Conservation (phyloP, 2,888 invertebrate species). For the Timema podura region DNA sequence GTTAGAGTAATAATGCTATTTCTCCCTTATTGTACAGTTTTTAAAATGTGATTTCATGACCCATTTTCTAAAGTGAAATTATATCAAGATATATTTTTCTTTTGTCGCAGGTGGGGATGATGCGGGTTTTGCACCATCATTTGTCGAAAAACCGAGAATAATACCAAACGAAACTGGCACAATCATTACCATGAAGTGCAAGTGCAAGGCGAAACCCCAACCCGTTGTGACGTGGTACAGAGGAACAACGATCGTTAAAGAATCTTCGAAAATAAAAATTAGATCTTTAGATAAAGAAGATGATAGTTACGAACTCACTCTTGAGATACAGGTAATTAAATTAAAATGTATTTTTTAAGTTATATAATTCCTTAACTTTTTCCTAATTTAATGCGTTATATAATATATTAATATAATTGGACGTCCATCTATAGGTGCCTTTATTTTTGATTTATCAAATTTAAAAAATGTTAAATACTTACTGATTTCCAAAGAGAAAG, state of each 20-base stretch:
- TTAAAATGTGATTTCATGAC: too few relatives aligned
- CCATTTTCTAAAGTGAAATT: too few relatives aligned
- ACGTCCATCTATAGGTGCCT: too few relatives aligned
- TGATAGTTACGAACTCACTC: slow-evolving; percentile 80
- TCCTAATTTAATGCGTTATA: too few relatives aligned
- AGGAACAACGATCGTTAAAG: slow-evolving; percentile 79
- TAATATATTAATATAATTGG: too few relatives aligned
- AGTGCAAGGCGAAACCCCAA: slow-evolving; percentile 91
- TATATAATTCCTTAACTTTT: neutral
- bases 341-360: neutral
- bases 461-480: too few relatives aligned
- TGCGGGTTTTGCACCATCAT: slow-evolving; percentile 92
- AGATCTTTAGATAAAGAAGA: slow-evolving; percentile 72
- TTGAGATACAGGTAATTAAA: slow-evolving; percentile 67
- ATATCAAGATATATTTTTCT: neutral
- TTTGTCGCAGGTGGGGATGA: slow-evolving; percentile 78
- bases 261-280: slow-evolving; percentile 79
- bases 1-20: too few relatives aligned
- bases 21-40: too few relatives aligned
- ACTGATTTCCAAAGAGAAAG: too few relatives aligned
- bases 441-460: too few relatives aligned
- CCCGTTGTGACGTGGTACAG: slow-evolving; percentile 94
- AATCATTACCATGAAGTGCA: slow-evolving; percentile 95
- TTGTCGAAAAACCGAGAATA: slow-evolving; percentile 97
- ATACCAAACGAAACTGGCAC: slow-evolving; percentile 98